Base-by-base conservation (phyloP, 2,113 vertebrate genomes). In the Barnardius zonarius region DNA sequence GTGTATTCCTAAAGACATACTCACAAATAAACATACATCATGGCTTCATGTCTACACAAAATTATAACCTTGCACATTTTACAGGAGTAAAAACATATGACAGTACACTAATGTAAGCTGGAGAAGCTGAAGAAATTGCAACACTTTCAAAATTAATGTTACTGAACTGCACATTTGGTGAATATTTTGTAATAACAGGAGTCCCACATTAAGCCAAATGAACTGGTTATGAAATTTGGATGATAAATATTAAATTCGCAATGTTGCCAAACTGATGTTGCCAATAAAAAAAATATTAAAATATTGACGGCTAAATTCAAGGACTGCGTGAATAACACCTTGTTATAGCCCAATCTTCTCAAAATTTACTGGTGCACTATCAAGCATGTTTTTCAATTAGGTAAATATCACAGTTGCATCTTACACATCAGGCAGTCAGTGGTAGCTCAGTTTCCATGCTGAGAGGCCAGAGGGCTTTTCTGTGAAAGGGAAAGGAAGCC, bases 341-440 rank as follows among this genome's bases (percentile, higher is more conserved):
- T 92, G 83, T 91, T 88, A 82, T 5, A 66, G 87, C 44, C 83
- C 80, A 86, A 82, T 90, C 88, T 93, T 82, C 88, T 86, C 48
- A 79, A 70, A 97, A 95, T 96, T 93, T 94, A 82, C 85, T 94
- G 94, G 94, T 92, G 90, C 90, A 87, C 92, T 94, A 92, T 72
- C 59, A 59, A 54, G 86, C 92, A 83, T 68, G 91, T 72, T 96
- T 96, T 92, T 96, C 96, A 95, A 96, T 97, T 96, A 97, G 84
- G 90, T 94, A 88, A 93, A 94, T 94, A 95, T 92, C 88, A 74
- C 91, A 86, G 90, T 90, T 92, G 93, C 86, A 55, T 91, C 91
- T 91, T 68, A 19, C 92, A 19, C 95, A 76, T 97, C 91, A 62
- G 96, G 95, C 86, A 88, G 74, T 69, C 86, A 10, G 61, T 20